Base-by-base conservation (phyloP, 2,797 vertebrate genomes). In the Gastrophryne carolinensis region DNA sequence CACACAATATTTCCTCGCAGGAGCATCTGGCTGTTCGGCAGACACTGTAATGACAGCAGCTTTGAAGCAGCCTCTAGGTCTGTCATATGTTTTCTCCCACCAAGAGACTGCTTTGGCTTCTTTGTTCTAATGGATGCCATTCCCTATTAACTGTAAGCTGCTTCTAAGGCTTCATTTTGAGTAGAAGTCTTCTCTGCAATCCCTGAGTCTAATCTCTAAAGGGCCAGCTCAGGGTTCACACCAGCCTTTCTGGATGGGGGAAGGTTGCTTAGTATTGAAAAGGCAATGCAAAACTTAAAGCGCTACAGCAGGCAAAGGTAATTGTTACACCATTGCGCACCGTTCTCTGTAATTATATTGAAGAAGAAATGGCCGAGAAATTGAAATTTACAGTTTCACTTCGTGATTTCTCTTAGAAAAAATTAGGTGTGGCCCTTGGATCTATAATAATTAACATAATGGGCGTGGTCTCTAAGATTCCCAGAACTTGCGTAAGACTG, bases 11-110 rank as follows among this genome's bases (percentile, higher is more conserved):
- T 83, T 84, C 81, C 79, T 77, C 87, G 82, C 80, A 86, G 82
- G 68, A 87, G 84, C 88, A 89, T 82, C 86, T 87, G 82, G 81
- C 83, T 83, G 80, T 78, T 85, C 87, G 87, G 85, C 85, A 89
- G 81, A 83, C 80, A 73, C 58, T 82, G 54, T 81, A 79, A 58
- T 27, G 15, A 0, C 57, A 82, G 80, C 79, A 82, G 83, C 84
- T 88, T 88, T 88, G 85, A 87, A 86, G 84, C 83, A 81, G 82
- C 85, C 86, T 81, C 54, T 82, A 83, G 82, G 80, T 82, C 80
- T 85, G 83, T 83, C 87, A 83, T 73, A 68, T 79, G 62, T 66
- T 78, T 62, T 72, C 24, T 82, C 80, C 66, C 58, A 87, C 78
- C 83, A 77, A 56, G 85, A 83, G 83, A 73, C 81, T 79, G 60